Evolutionary conservation across 1,140 invertebrate species (phyloP).

Genomic region (Lasaia peninsularis): DNA sequence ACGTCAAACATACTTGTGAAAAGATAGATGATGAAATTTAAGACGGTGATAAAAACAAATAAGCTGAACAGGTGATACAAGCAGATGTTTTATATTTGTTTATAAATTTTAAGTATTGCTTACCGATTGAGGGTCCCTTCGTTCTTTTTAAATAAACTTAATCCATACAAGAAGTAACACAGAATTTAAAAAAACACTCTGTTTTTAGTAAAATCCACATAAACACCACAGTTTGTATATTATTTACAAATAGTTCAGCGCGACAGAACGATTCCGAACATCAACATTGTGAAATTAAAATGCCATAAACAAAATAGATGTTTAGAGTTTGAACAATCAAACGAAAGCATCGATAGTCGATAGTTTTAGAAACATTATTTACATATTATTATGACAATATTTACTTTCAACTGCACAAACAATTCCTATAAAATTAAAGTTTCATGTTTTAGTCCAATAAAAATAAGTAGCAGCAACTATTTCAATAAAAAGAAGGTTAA

Average conservation of each 20-base stretch:
- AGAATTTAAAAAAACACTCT: constrained; percentile 30
- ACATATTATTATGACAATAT: no score
- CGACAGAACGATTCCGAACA: constrained; percentile 46
- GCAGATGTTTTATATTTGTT: constrained; percentile 25
- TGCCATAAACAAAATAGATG: constrained; percentile 42
- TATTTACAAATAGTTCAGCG: constrained; percentile 63
- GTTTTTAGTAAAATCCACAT: neutral
- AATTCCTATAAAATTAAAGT: no score
- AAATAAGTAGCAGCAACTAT: no score
- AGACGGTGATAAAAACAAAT: neutral
- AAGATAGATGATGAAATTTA: neutral
- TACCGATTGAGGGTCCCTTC: constrained; percentile 37
- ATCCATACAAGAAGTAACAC: constrained; percentile 53
- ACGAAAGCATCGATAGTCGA: neutral
- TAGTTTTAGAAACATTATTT: no score
- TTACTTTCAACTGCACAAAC: no score
- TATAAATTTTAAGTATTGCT: constrained; percentile 27
- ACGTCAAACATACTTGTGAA: no score
- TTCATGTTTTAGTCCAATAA: no score
- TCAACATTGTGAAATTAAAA: constrained; percentile 53
- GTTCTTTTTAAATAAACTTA: constrained; percentile 20
- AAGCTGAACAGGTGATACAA: neutral
- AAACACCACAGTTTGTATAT: constrained; percentile 23
- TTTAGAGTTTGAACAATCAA: neutral
- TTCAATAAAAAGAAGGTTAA: neutral